A percentile compares a stretch with the other conserved stretches of the same genome.
These are phyloP conservation scores for Graptemys geographica DNA, from an alignment of 2,797 vertebrate genomes.

Conservation along the genomic window DNA sequence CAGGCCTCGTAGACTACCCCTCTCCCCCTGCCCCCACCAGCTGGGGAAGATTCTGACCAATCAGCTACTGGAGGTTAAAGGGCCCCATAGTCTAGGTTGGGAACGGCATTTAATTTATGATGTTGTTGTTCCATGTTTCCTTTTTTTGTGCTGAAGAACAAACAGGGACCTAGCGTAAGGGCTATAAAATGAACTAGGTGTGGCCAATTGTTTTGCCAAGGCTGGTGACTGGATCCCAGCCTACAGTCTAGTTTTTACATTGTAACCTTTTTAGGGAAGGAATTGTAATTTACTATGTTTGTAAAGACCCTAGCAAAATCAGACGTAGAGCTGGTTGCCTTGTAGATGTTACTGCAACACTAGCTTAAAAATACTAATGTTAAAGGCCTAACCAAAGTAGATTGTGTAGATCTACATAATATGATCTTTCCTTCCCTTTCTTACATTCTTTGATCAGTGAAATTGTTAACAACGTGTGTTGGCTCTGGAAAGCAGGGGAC, in stretches of 20 bases:
- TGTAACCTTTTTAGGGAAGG: background rate
- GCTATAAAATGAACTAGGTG: background rate
- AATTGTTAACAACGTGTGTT: background rate
- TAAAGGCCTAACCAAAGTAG: background rate
- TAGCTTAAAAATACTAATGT: background rate
- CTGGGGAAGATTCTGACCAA: background rate
- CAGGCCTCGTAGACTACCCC: background rate
- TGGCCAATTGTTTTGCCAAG: background rate
- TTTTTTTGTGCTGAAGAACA: background rate
- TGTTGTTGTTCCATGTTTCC: background rate
- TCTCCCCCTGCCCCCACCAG: background rate
- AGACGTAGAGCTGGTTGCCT: background rate
- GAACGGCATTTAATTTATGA: background rate
- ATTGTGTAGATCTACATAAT: background rate
- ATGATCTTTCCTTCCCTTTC: no score
- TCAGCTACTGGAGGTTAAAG: background rate
- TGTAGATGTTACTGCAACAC: background rate
- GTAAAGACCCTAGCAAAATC: background rate
- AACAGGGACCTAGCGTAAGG: background rate
- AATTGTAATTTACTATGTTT: background rate
- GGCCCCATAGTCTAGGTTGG: background rate
- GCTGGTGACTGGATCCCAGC: background rate
- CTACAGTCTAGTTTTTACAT: background rate
- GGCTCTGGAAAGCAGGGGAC: background rate
- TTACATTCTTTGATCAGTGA: no score